Percentiles rank a stretch among this genome's conserved stretches.
phyloP scores from a whole-genome alignment of 2,113 vertebrate species.

The Colossoma macropomum region DNA sequence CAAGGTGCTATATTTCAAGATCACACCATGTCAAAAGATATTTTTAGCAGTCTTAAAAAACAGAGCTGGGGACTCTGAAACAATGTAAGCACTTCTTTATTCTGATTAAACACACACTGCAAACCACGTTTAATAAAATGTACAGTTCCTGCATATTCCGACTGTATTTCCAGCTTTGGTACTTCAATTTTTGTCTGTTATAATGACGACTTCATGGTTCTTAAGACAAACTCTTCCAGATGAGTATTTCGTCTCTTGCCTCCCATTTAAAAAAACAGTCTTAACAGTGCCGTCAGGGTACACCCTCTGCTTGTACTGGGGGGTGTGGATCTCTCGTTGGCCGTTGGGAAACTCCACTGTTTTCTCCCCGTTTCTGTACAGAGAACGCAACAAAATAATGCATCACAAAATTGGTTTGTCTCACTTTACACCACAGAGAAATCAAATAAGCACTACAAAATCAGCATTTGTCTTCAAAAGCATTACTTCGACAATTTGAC shows the following conservation, averaged over 20 bases:
- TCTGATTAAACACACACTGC: background rate
- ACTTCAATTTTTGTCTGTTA: slow-evolving; percentile 63
- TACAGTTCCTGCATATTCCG: background rate
- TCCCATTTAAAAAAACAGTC: slow-evolving; percentile 69
- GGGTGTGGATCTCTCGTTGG: slow-evolving; percentile 76
- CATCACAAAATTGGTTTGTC: background rate
- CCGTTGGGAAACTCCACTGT: slow-evolving; percentile 73
- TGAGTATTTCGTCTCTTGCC: slow-evolving; percentile 69
- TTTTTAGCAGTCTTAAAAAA: background rate
- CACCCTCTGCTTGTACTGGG: slow-evolving; percentile 73
- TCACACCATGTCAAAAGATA: background rate
- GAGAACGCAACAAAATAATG: background rate
- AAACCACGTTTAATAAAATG: background rate
- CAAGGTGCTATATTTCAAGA: background rate
- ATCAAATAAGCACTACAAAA: background rate
- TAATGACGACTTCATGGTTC: slow-evolving; percentile 55
- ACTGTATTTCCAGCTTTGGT: background rate
- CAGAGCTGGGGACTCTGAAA: background rate
- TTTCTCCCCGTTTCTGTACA: slow-evolving; percentile 77
- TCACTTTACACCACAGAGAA: background rate
- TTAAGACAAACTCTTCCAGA: slow-evolving; percentile 66
- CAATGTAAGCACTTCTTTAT: background rate
- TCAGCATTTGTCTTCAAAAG: background rate
- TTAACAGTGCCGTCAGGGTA: slow-evolving; percentile 76
- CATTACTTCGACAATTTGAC: slow-evolving; percentile 76